phyloP scores from a whole-genome alignment of 2,113 vertebrate species.

The Eptesicus fuscus region DNA sequence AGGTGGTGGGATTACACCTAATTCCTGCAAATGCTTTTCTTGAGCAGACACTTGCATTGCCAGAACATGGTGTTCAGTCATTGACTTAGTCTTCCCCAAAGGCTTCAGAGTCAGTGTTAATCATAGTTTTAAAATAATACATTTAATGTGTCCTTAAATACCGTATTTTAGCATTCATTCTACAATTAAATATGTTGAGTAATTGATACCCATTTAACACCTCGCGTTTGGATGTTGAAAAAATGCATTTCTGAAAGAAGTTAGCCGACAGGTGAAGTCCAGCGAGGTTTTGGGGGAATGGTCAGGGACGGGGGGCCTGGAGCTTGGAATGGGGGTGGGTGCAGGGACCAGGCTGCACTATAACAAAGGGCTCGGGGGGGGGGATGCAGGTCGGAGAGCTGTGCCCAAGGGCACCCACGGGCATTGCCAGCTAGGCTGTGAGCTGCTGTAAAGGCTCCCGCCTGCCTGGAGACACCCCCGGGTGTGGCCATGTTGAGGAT shows the following conservation, averaged over 20 bases:
- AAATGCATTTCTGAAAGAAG: background rate
- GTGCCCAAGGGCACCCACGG: accelerated
- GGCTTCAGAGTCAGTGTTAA: constrained; percentile 44
- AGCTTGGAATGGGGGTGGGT: too few species aligned
- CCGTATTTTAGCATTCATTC: constrained; percentile 10
- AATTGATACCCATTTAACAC: background rate
- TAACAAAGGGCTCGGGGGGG: background rate
- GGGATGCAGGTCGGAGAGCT: accelerated
- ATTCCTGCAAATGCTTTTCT: constrained; percentile 46
- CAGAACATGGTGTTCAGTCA: constrained; percentile 51
- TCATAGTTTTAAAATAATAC: constrained; percentile 56
- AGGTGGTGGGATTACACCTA: constrained; percentile 41
- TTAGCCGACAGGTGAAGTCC: background rate
- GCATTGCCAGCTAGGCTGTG: too few species aligned
- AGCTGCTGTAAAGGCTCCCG: background rate
- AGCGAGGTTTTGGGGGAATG: background rate
- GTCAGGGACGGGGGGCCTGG: background rate
- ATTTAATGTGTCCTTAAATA: constrained; percentile 40
- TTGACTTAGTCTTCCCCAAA: constrained; percentile 62
- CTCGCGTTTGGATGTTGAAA: background rate
- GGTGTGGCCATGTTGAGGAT: too few species aligned
- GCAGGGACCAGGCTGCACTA: background rate
- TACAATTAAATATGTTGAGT: background rate
- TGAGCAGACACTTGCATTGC: constrained; percentile 26
- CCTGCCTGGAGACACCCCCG: background rate